Evolutionary conservation across 2,888 invertebrate genomes (phyloP).

Genomic region (Rhagonycha fulva): DNA sequence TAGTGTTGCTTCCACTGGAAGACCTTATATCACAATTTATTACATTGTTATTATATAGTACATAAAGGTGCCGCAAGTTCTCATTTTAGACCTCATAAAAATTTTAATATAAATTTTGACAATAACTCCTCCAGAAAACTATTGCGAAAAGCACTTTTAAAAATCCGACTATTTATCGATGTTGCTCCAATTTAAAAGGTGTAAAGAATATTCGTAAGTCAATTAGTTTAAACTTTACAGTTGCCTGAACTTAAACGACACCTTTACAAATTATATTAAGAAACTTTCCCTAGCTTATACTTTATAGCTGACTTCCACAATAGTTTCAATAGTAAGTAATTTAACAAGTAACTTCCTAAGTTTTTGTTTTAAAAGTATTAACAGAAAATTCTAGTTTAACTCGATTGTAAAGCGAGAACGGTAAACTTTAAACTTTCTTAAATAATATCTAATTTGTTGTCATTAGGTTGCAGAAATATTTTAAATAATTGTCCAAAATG

Average conservation of each 20-base stretch:
- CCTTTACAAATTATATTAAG: background rate
- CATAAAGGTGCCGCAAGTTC: background rate
- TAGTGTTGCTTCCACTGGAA: background rate
- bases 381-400: background rate
- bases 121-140: background rate
- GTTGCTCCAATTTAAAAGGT: background rate
- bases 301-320: background rate
- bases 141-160: background rate
- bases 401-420: background rate
- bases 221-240: background rate
- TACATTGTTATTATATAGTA: background rate
- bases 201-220: background rate
- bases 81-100: background rate
- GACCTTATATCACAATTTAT: background rate
- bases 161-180: background rate
- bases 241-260: background rate
- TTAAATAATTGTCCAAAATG: background rate
- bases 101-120: background rate
- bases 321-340: background rate
- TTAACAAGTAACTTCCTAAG: background rate
- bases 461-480: background rate
- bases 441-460: background rate
- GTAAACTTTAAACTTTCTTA: background rate
- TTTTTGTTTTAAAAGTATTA: background rate
- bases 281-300: background rate